Evolutionary conservation across 2,888 invertebrate genomes (phyloP).

Genomic region (Mesodorylaimus sp.): DNA sequence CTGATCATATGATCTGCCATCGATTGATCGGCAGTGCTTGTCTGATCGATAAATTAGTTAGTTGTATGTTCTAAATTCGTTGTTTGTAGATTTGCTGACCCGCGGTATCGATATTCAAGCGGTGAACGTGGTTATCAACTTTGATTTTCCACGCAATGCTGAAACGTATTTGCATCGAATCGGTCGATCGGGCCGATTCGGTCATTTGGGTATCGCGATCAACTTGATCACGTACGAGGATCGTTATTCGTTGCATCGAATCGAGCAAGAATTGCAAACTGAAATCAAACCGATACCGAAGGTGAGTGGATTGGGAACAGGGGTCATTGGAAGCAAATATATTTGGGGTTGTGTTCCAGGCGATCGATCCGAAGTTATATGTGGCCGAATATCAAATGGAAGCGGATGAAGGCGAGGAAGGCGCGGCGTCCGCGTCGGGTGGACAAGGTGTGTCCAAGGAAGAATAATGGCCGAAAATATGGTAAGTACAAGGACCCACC

Average conservation of each 20-base stretch:
- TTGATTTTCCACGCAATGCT: conserved; percentile 99
- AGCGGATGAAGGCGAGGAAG: no score
- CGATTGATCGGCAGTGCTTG: no score
- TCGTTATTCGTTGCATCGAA: conserved; percentile 86
- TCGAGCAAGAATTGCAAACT: conserved; percentile 94
- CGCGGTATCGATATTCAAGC: conserved; percentile 99
- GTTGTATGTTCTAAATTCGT: no score
- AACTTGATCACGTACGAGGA: conserved; percentile 99
- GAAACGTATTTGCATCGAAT: conserved; percentile 98
- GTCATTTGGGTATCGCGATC: conserved; percentile 95
- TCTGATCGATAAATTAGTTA: no score
- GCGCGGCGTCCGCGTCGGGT: no score
- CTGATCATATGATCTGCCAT: no score
- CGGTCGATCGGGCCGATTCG: conserved; percentile 89
- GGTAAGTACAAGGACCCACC: no score
- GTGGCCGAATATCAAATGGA: conserved; percentile 62
- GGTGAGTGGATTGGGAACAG: no score
- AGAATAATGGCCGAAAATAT: no score
- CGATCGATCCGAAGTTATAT: conserved; percentile 88
- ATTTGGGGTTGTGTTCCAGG: no score
- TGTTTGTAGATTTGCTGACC: conserved; percentile 75
- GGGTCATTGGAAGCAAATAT: no score
- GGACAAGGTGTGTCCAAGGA: no score
- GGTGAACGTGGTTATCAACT: conserved; percentile 98
- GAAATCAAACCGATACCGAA: conserved; percentile 99